Evolutionary conservation across 2,113 vertebrate species (phyloP), one percentile per base, ranked within the genome.

Genomic region (Apodemus sylvaticus): DNA sequence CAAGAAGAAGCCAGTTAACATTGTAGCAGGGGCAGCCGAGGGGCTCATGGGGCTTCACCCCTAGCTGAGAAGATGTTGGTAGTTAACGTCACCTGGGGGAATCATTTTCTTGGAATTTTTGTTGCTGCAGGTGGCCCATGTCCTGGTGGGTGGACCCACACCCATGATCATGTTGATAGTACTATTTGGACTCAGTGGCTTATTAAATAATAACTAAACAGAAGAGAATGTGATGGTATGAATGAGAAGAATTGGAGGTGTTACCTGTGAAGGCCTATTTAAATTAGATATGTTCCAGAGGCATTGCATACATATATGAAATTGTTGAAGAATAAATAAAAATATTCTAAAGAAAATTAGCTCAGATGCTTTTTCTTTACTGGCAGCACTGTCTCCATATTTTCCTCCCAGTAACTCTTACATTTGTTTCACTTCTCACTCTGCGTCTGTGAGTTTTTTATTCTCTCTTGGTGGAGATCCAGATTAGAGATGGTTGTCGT

Each of bases 381-480:
- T 12, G 8, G 13, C 83, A 66, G 42, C 29, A 12, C 29, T 34
- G 29, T 26, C 34, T 55, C 22, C 20, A 71, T 14, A 51, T 60
- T 36, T 51, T 77, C 24, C 24, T 19, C 29, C 58, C 64, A 42
- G 22, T 74, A 39, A 93, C 95, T 78, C 97, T 97, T 64, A 96
- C 90, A n/a, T 91, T 96, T 86, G 89, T 90, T 78, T 74, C n/a
- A 48, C n/a, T 70, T 93, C 68, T 95, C 66, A 73, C 51, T 68
- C 89, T 96, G 85, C 34, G 91, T 87, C 70, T 14, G 0, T 83
- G 86, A 81, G 74, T 73, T 93, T 93, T 62, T 82, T 1, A 31
- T 94, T 95, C 62, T 94, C 78, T 90, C 64, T 39, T 90, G 42
- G 51, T 95, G 24, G 71, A 95, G 89, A 96, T 93, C 48, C 83